phyloP scores from a whole-genome alignment of 2,888 invertebrate species.

The Himalopsyche tibetana region DNA sequence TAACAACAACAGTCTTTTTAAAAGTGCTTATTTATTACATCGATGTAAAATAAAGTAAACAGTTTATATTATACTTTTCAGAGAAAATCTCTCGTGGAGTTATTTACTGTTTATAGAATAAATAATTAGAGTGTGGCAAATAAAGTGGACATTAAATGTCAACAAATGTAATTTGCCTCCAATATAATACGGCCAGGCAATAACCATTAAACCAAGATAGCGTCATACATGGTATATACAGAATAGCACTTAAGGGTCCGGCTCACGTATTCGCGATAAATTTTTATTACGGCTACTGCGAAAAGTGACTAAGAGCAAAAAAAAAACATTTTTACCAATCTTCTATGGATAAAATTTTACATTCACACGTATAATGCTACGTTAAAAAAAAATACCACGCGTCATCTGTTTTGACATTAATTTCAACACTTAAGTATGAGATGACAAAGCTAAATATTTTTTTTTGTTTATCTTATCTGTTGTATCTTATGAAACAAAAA shows the following conservation, averaged over 20 bases:
- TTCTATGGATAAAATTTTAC: not conserved
- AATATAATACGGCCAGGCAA: not conserved
- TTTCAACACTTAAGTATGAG: too few species aligned
- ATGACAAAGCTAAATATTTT: too few species aligned
- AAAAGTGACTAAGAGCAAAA: not conserved
- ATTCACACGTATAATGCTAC: not conserved
- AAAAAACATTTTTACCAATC: slow-evolving; percentile 7
- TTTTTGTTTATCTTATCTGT: too few species aligned
- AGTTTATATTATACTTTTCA: not conserved
- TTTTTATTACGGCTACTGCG: not conserved
- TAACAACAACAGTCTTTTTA: not conserved
- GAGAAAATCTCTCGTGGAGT: not conserved
- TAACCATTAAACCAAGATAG: slow-evolving; percentile 34
- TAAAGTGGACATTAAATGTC: slow-evolving; percentile 21
- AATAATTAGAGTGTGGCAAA: slow-evolving; percentile 16
- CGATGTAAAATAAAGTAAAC: not conserved
- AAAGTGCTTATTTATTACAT: not conserved
- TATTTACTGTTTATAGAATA: slow-evolving; percentile 3
- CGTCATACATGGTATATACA: slow-evolving; percentile 8
- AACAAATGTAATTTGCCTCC: slow-evolving; percentile 29
- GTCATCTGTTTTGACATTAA: too few species aligned
- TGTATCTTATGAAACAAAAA: too few species aligned
- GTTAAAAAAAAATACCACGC: too few species aligned
- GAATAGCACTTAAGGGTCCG: slow-evolving; percentile 26
- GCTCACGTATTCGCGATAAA: slow-evolving; percentile 9